Evolutionary conservation across 2,797 vertebrate genomes (phyloP).

Genomic region (Enteromius unitaeniatus): DNA sequence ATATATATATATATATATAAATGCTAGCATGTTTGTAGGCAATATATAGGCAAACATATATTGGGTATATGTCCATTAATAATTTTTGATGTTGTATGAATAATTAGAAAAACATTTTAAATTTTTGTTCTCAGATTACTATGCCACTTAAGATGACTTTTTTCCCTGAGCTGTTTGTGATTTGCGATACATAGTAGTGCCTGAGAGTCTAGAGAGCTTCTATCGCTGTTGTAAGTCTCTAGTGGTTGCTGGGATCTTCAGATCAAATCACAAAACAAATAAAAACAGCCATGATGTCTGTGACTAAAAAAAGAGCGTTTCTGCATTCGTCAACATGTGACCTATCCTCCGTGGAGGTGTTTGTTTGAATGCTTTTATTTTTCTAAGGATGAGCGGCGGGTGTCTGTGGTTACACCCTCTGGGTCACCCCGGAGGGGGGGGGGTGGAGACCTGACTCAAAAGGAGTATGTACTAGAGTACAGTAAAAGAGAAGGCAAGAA

Average conservation of each 20-base stretch:
- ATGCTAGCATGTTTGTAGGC: background rate
- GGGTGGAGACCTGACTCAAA: background rate
- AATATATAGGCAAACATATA: too few relatives aligned
- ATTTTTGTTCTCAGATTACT: background rate
- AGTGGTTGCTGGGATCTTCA: background rate
- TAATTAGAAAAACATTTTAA: background rate
- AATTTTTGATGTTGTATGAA: background rate
- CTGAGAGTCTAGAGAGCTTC: background rate
- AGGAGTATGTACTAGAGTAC: background rate
- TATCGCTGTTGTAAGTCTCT: background rate
- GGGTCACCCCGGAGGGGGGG: background rate
- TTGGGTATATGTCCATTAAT: background rate
- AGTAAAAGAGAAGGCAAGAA: background rate
- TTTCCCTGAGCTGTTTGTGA: background rate
- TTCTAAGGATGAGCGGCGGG: background rate
- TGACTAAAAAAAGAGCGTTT: background rate
- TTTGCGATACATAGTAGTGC: background rate
- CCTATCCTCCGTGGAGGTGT: background rate
- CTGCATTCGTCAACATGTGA: background rate
- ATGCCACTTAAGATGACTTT: background rate
- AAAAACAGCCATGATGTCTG: background rate
- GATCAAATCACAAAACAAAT: background rate
- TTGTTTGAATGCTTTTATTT: background rate
- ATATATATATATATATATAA: background rate
- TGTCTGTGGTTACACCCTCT: constrained; percentile 2